A percentile compares a stretch with the other conserved stretches of the same genome.
Evolutionary conservation across 2,797 vertebrate genomes (phyloP).

Genomic region (Enoplosus armatus): DNA sequence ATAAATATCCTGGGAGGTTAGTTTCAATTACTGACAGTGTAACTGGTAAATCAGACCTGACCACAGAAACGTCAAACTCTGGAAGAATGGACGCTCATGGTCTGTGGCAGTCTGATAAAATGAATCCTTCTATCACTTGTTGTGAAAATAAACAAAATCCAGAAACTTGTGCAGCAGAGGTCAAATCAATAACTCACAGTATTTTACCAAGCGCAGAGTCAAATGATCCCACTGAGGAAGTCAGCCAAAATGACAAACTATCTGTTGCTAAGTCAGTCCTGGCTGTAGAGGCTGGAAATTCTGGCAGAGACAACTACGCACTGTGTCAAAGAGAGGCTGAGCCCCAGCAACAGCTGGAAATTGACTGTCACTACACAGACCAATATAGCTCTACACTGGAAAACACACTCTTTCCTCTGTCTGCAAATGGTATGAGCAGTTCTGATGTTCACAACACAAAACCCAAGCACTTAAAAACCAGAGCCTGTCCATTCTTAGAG

Average conservation of each 20-base stretch:
- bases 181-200: slow-evolving; percentile 33
- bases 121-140: background rate
- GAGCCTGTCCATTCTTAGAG: background rate
- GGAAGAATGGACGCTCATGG: background rate
- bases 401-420: slow-evolving; percentile 23
- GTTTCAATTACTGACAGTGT: slow-evolving; percentile 22
- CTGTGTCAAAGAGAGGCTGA: slow-evolving; percentile 62
- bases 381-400: slow-evolving; percentile 34
- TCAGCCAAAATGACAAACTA: slow-evolving; percentile 63
- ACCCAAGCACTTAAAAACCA: slow-evolving; percentile 15
- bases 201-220: slow-evolving; percentile 38
- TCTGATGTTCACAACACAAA: slow-evolving; percentile 29
- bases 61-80: slow-evolving; percentile 18
- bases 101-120: slow-evolving; percentile 13
- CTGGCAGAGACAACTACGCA: slow-evolving; percentile 42
- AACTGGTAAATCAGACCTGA: slow-evolving; percentile 3
- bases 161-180: slow-evolving; percentile 38
- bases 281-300: slow-evolving; percentile 59
- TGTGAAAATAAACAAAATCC: slow-evolving; percentile 39
- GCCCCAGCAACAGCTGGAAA: slow-evolving; percentile 69
- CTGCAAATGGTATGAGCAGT: slow-evolving; percentile 12
- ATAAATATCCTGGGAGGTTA: slow-evolving; percentile 25
- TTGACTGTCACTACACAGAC: slow-evolving; percentile 34
- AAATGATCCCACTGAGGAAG: slow-evolving; percentile 51
- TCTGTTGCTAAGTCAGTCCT: slow-evolving; percentile 60